phyloP scores from a whole-genome alignment of 1,140 invertebrate genomes.

The Lutraria rhynchaena region DNA sequence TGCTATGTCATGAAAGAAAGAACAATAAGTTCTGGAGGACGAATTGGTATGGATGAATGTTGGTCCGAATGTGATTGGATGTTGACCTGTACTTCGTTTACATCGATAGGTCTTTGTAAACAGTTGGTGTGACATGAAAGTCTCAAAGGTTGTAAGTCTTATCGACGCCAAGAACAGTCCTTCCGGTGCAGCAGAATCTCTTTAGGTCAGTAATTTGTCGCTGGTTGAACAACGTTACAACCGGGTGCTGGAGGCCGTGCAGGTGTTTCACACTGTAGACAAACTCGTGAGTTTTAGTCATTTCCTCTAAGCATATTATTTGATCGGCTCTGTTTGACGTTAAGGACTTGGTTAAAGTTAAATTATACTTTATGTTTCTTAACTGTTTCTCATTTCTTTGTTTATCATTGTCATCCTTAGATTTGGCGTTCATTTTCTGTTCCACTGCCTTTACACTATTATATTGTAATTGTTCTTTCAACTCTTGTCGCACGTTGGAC shows the following conservation, averaged over 20 bases:
- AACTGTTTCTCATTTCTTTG: slow-evolving; percentile 33
- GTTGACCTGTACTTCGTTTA: not conserved
- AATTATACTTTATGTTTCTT: slow-evolving; percentile 13
- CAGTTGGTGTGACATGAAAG: slow-evolving; percentile 36
- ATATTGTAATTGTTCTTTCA: slow-evolving; percentile 17
- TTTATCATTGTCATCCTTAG: slow-evolving; percentile 4
- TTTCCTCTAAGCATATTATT: slow-evolving; percentile 28
- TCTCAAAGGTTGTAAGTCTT: slow-evolving; percentile 40
- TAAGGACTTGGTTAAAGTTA: not conserved
- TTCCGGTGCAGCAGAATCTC: slow-evolving; percentile 33
- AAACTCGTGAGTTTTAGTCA: slow-evolving; percentile 25
- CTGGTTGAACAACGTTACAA: slow-evolving; percentile 5
- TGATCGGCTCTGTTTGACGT: slow-evolving; percentile 1
- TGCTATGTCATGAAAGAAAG: slow-evolving; percentile 43
- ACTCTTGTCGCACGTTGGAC: not conserved
- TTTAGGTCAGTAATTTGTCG: slow-evolving; percentile 42
- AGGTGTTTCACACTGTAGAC: slow-evolving; percentile 31
- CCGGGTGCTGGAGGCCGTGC: slow-evolving; percentile 1
- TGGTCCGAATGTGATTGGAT: slow-evolving; percentile 36
- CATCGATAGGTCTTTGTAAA: slow-evolving; percentile 39
- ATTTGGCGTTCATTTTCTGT: not conserved
- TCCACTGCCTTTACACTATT: not conserved
- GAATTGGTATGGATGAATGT: slow-evolving; percentile 49
- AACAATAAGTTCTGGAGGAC: slow-evolving; percentile 8
- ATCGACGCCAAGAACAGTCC: slow-evolving; percentile 27